Conservation (phyloP, 2,888 invertebrate species). For the Drosophila parthenogenetica region DNA sequence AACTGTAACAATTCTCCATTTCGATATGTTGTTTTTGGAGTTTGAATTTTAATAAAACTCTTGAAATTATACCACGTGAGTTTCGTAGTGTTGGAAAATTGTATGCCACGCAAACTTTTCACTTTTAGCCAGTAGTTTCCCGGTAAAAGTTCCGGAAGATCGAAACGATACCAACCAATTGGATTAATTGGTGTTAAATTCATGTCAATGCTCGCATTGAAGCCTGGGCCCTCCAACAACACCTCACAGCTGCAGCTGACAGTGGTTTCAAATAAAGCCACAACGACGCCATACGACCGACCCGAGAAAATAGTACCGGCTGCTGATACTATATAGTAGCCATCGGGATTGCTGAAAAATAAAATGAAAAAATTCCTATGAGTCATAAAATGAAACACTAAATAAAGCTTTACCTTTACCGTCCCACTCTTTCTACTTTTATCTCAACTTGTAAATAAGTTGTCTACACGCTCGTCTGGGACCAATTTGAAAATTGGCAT, state of each 20-base stretch:
- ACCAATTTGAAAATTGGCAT: neutral
- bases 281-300: constrained; percentile 28
- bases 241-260: constrained; percentile 28
- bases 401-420: no score
- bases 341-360: neutral
- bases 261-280: constrained; percentile 23
- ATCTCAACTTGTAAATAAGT: no score
- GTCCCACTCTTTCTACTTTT: no score
- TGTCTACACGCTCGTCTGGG: no score
- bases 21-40: constrained; percentile 31
- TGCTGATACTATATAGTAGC: constrained; percentile 32
- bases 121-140: constrained; percentile 34
- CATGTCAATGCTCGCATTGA: constrained; percentile 16
- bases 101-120: constrained; percentile 11
- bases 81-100: neutral
- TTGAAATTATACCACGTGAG: constrained; percentile 22
- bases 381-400: no score
- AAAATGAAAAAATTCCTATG: neutral
- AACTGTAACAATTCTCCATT: constrained; percentile 41
- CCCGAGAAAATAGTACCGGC: constrained; percentile 30
- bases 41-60: constrained; percentile 36
- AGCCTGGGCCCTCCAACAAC: constrained; percentile 13
- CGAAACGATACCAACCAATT: constrained; percentile 18
- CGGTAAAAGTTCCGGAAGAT: constrained; percentile 19
- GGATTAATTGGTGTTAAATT: constrained; percentile 13